phyloP scores from a whole-genome alignment of 2,797 vertebrate genomes.

The Xenopus petersii region DNA sequence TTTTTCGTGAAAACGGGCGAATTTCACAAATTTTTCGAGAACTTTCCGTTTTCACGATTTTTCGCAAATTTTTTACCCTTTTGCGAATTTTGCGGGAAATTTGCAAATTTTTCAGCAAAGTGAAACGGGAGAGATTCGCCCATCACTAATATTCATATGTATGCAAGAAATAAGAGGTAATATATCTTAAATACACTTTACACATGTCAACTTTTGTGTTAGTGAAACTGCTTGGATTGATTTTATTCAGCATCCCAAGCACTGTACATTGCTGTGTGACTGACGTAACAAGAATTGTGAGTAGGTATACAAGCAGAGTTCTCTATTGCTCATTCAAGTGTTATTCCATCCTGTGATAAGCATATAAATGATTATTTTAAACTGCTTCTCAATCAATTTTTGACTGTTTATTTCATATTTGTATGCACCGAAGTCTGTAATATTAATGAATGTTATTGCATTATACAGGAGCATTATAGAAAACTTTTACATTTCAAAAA shows the following conservation, averaged over 20 bases:
- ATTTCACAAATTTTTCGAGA: too few relatives aligned
- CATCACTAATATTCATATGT: constrained; percentile 74
- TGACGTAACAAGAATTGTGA: too few relatives aligned
- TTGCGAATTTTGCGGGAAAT: too few relatives aligned
- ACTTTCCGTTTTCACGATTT: too few relatives aligned
- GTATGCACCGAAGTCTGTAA: background rate
- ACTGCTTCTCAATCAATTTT: background rate
- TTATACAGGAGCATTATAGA: too few relatives aligned
- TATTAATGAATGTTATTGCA: background rate
- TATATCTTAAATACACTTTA: constrained; percentile 14
- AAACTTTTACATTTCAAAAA: too few relatives aligned
- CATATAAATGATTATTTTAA: constrained; percentile 3
- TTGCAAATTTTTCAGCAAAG: too few relatives aligned
- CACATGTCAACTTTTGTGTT: constrained; percentile 1
- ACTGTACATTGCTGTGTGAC: background rate
- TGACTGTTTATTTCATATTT: constrained; percentile 10
- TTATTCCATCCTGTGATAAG: constrained; percentile 2
- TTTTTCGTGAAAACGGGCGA: too few relatives aligned
- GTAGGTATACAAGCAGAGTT: background rate
- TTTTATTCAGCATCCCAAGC: background rate
- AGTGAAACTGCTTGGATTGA: background rate
- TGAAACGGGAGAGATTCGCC: too few relatives aligned
- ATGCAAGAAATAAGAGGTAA: constrained; percentile 78
- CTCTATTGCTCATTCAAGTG: background rate
- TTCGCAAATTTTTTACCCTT: too few relatives aligned